Evolutionary conservation across 2,888 invertebrate genomes (phyloP), one percentile per base, ranked within the genome.

Genomic region (Choreutis nemorana): DNA sequence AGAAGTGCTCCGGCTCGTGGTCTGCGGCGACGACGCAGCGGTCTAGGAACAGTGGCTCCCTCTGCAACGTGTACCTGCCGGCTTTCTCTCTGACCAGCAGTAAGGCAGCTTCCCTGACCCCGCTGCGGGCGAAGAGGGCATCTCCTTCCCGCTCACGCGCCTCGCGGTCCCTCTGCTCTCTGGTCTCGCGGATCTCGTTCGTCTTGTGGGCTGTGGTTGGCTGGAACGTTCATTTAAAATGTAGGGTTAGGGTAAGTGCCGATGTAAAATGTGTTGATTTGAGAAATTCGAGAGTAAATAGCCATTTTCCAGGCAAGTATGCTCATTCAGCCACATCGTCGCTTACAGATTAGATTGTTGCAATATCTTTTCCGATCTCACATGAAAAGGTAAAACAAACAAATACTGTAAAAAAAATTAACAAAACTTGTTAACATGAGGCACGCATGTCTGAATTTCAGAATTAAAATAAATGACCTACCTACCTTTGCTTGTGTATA

Each of bases 11-110:
- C 61, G 90, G 89, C 48, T 95, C 94, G 34, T 91, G 88, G 63
- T 95, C 95, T 29, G 91, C 89, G 30, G 90, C 90, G 32, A 97
- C 90, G 40, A 97, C 91, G 70, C 96, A 95, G 50, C 92, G 85
- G 63, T 94, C 94, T 54, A 97, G 81, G 70, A 90, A 91, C 43
- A 96, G 82, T 20, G 96, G 96, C 59, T 96, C 96, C 80, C 94
- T 83, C 46, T 94, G 82, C 44, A 92, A 79, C 21, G 91, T 88
- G 61, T 91, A 93, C 45, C 94, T 83, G 31, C 93, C 93, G 43
- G 91, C 87, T 70, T 95, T 95, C 67, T 96, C 96, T 58, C 93
- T 86, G 31, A 95, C 88, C 25, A 96, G 79, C 31, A 96, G 82
- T 29, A 96, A 81, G 2, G 94, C 91, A 4, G 95, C 94, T 60